phyloP scores from a whole-genome alignment of 2,113 vertebrate species.

The Taxidea taxus region DNA sequence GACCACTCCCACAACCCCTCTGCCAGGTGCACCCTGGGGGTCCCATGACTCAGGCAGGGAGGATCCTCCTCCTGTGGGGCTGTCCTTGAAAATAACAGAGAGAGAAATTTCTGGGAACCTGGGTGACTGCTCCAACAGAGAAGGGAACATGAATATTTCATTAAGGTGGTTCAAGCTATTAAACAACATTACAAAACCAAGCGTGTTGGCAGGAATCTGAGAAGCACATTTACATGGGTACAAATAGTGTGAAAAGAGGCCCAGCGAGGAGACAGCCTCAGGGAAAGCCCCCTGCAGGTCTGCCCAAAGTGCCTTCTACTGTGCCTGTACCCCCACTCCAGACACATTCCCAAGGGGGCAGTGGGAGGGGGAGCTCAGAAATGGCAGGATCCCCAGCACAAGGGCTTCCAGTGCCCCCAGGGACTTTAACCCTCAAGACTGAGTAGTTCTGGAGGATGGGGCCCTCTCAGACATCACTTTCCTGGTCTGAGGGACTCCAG shows the following conservation, averaged over 20 bases:
- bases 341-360: not conserved
- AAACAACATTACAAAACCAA: slow-evolving; percentile 67
- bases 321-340: not conserved
- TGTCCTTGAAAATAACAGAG: not conserved
- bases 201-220: slow-evolving; percentile 67
- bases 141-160: slow-evolving; percentile 69
- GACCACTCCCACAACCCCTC: not conserved
- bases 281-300: not conserved
- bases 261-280: not conserved
- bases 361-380: not conserved
- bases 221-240: slow-evolving; percentile 48
- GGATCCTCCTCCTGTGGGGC: not conserved
- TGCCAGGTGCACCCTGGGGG: not conserved
- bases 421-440: not conserved
- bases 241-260: slow-evolving; percentile 29
- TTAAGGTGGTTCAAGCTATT: slow-evolving; percentile 65
- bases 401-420: too few relatives aligned
- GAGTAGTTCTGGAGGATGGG: not conserved
- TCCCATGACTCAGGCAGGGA: not conserved
- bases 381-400: not conserved
- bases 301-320: not conserved
- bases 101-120: slow-evolving; percentile 43
- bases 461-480: not conserved
- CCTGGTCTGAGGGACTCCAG: not conserved
- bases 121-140: slow-evolving; percentile 32